phyloP scores from a whole-genome alignment of 2,797 vertebrate genomes.

The Diplodus puntazzo region DNA sequence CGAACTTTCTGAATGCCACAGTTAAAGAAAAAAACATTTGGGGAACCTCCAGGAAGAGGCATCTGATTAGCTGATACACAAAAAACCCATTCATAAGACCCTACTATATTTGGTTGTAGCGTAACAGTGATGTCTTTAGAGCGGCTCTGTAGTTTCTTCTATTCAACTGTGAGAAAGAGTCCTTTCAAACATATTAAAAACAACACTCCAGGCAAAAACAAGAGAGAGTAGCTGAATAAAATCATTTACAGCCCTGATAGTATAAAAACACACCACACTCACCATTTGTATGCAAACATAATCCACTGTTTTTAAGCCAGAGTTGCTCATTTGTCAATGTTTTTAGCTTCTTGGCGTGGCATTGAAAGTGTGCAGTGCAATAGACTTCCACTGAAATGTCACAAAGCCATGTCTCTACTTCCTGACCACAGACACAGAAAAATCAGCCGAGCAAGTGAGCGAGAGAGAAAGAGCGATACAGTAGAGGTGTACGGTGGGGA shows the following conservation, averaged over 20 bases:
- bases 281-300: constrained; percentile 50
- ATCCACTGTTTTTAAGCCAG: constrained; percentile 39
- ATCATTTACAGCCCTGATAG: background rate
- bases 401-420: constrained; percentile 74
- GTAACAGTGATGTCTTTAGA: background rate
- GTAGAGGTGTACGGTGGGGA: constrained; percentile 19
- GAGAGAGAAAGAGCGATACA: constrained; percentile 17
- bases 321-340: constrained; percentile 15
- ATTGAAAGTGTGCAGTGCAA: constrained; percentile 66
- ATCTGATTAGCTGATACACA: constrained; percentile 32
- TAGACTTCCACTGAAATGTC: constrained; percentile 59
- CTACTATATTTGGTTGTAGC: constrained; percentile 7
- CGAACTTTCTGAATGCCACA: background rate
- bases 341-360: constrained; percentile 10
- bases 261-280: constrained; percentile 38
- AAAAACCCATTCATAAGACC: constrained; percentile 53
- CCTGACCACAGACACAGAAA: constrained; percentile 76
- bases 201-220: background rate
- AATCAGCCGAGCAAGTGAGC: constrained; percentile 49
- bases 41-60: constrained; percentile 1
- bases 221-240: background rate
- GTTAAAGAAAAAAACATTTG: constrained; percentile 5
- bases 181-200: background rate
- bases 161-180: constrained; percentile 9
- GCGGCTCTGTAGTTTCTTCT: background rate